A percentile compares a stretch with the other conserved stretches of the same genome.
phyloP scores from a whole-genome alignment of 2,113 vertebrate species.

The Columba janthina region DNA sequence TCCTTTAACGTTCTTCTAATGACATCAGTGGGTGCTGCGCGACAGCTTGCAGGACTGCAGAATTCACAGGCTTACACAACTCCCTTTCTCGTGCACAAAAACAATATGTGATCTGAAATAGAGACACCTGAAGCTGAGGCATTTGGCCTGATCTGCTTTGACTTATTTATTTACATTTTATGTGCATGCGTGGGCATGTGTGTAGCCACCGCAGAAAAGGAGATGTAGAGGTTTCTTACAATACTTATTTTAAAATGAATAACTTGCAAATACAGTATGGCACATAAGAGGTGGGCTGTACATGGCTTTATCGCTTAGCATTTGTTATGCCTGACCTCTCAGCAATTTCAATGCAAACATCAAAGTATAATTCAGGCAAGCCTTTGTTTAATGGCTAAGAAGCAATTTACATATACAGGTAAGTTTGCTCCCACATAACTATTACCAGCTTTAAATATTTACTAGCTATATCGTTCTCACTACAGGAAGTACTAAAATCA shows the following conservation, averaged over 20 bases:
- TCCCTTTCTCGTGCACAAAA: neutral
- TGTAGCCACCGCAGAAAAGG: neutral
- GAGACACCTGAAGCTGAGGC: slow-evolving; percentile 37
- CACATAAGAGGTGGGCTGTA: slow-evolving; percentile 26
- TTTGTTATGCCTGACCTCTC: neutral
- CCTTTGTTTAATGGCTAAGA: slow-evolving; percentile 7
- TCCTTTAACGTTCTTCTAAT: neutral
- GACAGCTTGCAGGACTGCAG: slow-evolving; percentile 21
- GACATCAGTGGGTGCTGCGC: neutral
- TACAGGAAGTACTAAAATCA: neutral
- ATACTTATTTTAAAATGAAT: neutral
- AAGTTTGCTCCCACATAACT: neutral
- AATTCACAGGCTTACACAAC: neutral
- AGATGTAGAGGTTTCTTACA: neutral
- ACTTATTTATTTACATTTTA: slow-evolving; percentile 10
- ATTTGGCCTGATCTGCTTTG: slow-evolving; percentile 29
- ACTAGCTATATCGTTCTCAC: neutral
- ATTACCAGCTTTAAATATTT: neutral
- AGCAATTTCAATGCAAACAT: slow-evolving; percentile 47
- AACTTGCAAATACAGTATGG: slow-evolving; percentile 45
- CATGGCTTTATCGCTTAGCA: neutral
- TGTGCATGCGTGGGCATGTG: neutral
- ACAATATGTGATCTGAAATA: neutral
- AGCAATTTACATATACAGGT: slow-evolving; percentile 22
- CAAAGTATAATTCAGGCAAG: slow-evolving; percentile 40